phyloP scores from a whole-genome alignment of 2,113 vertebrate species.

The Aptenodytes forsteri region DNA sequence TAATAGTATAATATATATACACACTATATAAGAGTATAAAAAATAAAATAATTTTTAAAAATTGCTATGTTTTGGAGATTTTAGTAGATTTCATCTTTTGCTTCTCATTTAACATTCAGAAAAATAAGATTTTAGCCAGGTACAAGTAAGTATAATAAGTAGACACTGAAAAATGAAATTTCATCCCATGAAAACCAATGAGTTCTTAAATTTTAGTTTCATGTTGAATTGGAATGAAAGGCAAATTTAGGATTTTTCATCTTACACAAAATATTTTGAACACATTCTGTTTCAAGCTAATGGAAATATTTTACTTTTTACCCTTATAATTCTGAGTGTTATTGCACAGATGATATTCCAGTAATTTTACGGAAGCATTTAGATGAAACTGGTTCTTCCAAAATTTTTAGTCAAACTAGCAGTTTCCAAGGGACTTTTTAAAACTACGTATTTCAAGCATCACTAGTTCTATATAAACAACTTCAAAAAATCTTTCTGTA shows the following conservation, averaged over 20 bases:
- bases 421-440: background rate
- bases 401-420: background rate
- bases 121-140: background rate
- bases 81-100: background rate
- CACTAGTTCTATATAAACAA: background rate
- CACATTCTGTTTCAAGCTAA: background rate
- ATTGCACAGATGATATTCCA: background rate
- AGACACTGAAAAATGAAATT: background rate
- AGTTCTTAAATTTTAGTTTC: background rate
- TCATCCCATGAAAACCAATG: background rate
- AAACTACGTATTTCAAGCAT: background rate
- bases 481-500: background rate
- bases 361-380: background rate
- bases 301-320: background rate
- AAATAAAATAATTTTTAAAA: background rate
- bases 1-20: no score
- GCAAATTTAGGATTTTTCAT: background rate
- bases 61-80: rapidly evolving
- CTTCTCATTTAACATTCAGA: background rate
- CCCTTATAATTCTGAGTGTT: background rate
- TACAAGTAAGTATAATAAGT: background rate
- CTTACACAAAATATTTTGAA: background rate
- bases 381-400: background rate
- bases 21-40: no score
- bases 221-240: background rate